Evolutionary conservation across 2,888 invertebrate genomes (phyloP).

Genomic region (Eutolmus rufibarbis): DNA sequence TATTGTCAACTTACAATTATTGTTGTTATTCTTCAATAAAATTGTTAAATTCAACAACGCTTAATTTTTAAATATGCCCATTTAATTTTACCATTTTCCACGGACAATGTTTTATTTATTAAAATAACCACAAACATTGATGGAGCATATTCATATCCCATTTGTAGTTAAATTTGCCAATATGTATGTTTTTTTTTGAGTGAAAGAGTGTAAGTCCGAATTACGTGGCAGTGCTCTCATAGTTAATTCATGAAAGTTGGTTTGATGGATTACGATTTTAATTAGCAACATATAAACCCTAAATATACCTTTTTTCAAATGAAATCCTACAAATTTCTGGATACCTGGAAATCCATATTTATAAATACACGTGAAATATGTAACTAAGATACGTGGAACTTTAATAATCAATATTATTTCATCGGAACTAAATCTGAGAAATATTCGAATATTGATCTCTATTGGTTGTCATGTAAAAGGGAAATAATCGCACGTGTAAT

Average conservation of each 20-base stretch:
- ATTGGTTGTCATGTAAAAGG: neutral
- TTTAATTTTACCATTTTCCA: no score
- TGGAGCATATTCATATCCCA: no score
- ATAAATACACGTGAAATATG: neutral
- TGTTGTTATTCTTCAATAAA: no score
- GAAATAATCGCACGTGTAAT: neutral
- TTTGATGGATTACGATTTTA: neutral
- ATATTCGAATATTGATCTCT: neutral
- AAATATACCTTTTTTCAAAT: neutral
- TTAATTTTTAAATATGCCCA: no score
- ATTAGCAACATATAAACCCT: neutral
- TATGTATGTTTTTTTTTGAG: no score
- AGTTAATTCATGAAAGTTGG: neutral
- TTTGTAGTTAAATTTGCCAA: no score
- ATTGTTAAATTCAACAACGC: no score
- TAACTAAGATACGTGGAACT: neutral
- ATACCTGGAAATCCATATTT: neutral
- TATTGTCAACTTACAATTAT: no score
- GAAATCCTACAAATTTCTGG: neutral
- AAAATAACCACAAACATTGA: no score
- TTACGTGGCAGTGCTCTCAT: no score
- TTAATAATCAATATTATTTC: neutral
- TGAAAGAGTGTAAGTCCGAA: no score
- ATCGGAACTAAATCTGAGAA: neutral
- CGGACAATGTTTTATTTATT: no score